Conservation (phyloP, 2,797 vertebrate genomes). For the Rhinella marina region DNA sequence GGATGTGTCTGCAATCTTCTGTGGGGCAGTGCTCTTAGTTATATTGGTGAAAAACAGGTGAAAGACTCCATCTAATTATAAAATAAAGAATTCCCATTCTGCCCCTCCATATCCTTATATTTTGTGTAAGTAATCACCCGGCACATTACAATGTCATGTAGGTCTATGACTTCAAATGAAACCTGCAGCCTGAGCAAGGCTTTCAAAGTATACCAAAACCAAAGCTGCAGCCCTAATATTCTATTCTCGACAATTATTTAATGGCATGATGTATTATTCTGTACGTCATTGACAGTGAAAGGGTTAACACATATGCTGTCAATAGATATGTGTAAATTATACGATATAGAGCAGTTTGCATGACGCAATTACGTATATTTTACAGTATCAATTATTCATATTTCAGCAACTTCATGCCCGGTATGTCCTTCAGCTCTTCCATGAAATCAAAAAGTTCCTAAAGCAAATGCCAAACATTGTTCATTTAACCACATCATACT, state of each 20-base stretch:
- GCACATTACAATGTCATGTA: too few relatives aligned
- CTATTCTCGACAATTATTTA: not conserved
- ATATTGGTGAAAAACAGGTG: too few relatives aligned
- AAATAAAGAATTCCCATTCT: too few relatives aligned
- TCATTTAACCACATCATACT: constrained; percentile 83
- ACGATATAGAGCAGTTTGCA: not conserved
- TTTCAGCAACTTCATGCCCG: constrained; percentile 87
- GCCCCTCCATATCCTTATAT: too few relatives aligned
- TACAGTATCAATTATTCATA: not conserved
- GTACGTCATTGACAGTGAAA: not conserved
- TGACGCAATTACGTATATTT: not conserved
- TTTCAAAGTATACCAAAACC: too few relatives aligned
- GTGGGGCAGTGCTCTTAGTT: too few relatives aligned
- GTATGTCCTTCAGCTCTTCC: constrained; percentile 89
- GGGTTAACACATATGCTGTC: not conserved
- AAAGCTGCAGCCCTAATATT: not conserved
- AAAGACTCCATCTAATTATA: too few relatives aligned
- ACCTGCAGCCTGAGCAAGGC: too few relatives aligned
- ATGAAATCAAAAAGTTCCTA: constrained; percentile 87
- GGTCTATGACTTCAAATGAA: too few relatives aligned
- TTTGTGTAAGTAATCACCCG: too few relatives aligned
- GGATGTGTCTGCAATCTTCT: too few relatives aligned
- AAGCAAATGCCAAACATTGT: constrained; percentile 90
- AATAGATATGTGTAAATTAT: not conserved
- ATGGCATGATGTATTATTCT: not conserved